Percentiles rank a stretch among this genome's conserved stretches.
These are phyloP conservation scores for Melanostigma gelatinosum DNA, from an alignment of 2,113 vertebrate genomes.

Conservation along the genomic window DNA sequence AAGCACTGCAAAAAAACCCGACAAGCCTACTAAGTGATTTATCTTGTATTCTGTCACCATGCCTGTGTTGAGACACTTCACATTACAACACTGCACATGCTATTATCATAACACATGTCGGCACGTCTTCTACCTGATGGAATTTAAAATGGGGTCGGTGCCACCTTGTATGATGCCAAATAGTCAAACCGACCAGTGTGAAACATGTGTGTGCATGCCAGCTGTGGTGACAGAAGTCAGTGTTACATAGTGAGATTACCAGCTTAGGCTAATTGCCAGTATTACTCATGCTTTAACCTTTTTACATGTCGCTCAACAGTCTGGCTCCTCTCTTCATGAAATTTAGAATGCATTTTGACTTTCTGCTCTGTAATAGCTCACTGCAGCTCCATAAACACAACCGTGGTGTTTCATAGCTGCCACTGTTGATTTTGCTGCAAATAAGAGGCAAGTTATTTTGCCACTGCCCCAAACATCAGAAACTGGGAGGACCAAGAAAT, in stretches of 20 bases:
- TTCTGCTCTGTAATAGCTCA: conserved; percentile 2
- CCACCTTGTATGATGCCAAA: conserved; percentile 23
- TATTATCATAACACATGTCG: conserved; percentile 35
- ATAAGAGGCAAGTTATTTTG: not conserved
- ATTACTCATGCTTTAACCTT: conserved; percentile 26
- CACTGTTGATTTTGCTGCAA: conserved; percentile 4
- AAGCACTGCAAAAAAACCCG: conserved; percentile 28
- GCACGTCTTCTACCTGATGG: conserved; percentile 3
- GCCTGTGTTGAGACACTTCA: conserved; percentile 27
- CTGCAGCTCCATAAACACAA: conserved; percentile 11
- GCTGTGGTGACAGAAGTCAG: conserved; percentile 36
- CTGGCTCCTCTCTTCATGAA: not conserved
- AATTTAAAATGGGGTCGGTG: conserved; percentile 10
- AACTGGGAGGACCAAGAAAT: conserved; percentile 18
- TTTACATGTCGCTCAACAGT: conserved; percentile 17
- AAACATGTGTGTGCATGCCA: conserved; percentile 8
- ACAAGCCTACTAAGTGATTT: conserved; percentile 56
- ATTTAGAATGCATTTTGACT: conserved; percentile 28
- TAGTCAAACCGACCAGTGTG: not conserved
- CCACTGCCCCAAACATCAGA: conserved; percentile 12
- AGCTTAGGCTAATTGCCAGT: conserved; percentile 27
- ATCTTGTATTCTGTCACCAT: conserved; percentile 56
- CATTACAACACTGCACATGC: conserved; percentile 8
- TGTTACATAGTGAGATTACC: conserved; percentile 26
- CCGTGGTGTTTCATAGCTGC: conserved; percentile 2